Conservation (phyloP, 2,797 vertebrate species). For the Sarcoramphus papa region DNA sequence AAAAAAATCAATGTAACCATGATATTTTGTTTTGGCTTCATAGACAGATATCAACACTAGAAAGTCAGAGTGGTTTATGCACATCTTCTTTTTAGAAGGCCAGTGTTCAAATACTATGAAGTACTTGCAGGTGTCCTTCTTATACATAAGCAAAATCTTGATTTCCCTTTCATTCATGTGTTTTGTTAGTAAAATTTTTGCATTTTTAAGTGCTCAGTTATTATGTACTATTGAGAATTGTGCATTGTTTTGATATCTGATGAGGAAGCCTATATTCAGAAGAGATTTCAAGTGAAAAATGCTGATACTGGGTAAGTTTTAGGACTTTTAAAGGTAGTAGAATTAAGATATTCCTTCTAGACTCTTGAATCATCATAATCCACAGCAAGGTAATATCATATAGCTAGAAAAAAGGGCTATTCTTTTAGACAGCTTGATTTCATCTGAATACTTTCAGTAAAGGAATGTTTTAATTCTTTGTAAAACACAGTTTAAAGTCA, state of each 20-base stretch:
- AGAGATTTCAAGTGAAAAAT: neutral
- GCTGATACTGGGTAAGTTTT: neutral
- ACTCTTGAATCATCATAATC: neutral
- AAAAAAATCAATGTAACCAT: neutral
- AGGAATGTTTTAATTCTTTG: neutral
- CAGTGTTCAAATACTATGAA: neutral
- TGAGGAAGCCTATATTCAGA: neutral
- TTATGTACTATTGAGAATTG: neutral
- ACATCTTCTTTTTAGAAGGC: neutral
- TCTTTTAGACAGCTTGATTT: neutral
- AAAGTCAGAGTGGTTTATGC: neutral
- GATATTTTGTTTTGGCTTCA: neutral
- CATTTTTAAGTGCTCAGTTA: neutral
- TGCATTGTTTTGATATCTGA: neutral
- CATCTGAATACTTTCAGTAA: neutral
- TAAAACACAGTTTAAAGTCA: neutral
- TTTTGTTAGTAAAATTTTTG: neutral
- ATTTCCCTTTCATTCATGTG: neutral
- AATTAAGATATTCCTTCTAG: neutral
- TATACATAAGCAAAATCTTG: neutral
- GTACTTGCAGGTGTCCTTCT: neutral
- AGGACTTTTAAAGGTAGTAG: neutral
- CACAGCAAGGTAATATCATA: neutral
- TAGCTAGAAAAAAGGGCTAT: neutral
- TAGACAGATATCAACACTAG: neutral